Conservation (phyloP, 2,797 vertebrate species). For the Sternarchorhynchus goeldii region DNA sequence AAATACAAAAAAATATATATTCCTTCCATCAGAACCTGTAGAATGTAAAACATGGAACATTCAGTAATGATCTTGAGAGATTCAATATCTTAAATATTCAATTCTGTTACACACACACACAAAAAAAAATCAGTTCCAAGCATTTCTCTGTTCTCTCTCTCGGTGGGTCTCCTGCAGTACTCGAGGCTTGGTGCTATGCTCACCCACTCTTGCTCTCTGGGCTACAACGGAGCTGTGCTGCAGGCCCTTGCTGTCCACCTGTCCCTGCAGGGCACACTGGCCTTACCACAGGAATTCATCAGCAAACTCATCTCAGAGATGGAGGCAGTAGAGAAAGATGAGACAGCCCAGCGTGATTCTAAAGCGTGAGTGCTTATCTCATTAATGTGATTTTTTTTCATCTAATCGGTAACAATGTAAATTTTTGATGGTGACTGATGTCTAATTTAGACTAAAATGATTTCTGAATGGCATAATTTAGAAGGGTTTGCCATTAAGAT, state of each 20-base stretch:
- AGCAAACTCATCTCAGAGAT: conserved; percentile 88
- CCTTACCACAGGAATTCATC: conserved; percentile 83
- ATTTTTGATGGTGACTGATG: not conserved
- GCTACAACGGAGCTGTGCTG: conserved; percentile 94
- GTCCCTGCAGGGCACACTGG: conserved; percentile 85
- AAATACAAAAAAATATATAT: no score
- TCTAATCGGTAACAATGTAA: no score
- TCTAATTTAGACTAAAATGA: not conserved
- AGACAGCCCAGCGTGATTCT: conserved; percentile 83
- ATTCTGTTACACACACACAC: not conserved
- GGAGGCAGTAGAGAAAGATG: conserved; percentile 87
- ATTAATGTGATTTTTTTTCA: not conserved
- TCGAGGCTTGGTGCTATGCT: conserved; percentile 87
- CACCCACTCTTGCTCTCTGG: conserved; percentile 95
- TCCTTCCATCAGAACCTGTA: no score
- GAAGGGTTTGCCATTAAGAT: no score
- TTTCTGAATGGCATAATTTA: not conserved
- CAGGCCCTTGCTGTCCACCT: conserved; percentile 93
- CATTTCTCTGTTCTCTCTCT: not conserved
- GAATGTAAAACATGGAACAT: no score
- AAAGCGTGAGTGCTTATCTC: conserved; percentile 79
- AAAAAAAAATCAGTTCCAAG: no score
- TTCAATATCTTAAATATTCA: no score
- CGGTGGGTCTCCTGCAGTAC: conserved; percentile 72
- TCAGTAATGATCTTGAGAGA: no score